Evolutionary conservation across 2,888 invertebrate genomes (phyloP).

Genomic region (Craniophora ligustri): DNA sequence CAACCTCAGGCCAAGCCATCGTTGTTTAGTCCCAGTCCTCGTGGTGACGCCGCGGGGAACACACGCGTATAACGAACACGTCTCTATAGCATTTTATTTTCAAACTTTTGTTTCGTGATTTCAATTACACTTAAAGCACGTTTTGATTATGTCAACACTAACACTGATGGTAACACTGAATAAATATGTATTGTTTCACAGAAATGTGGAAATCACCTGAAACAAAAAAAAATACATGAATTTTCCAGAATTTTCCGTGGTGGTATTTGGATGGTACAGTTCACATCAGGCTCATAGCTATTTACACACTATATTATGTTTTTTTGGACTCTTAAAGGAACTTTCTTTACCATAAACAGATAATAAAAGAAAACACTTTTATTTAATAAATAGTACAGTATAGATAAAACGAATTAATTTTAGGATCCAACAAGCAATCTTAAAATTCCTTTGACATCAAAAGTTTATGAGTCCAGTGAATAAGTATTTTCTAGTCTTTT

Average conservation of each 20-base stretch:
- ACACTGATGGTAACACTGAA: constrained; percentile 2
- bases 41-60: constrained; percentile 63
- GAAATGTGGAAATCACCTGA: constrained; percentile 26
- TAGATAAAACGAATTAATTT: too few relatives aligned
- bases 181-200: constrained; percentile 10
- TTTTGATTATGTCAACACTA: constrained; percentile 11
- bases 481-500: background rate
- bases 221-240: constrained; percentile 49
- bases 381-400: too few relatives aligned
- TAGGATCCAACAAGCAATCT: background rate
- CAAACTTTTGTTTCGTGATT: background rate
- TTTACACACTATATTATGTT: too few relatives aligned
- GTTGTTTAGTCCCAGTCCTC: constrained; percentile 80
- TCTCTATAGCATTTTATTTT: constrained; percentile 37
- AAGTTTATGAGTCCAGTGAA: background rate
- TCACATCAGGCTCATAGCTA: too few relatives aligned
- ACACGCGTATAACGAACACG: constrained; percentile 52
- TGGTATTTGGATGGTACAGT: too few relatives aligned
- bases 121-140: constrained; percentile 31
- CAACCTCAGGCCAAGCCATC: constrained; percentile 88
- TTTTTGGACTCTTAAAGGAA: too few relatives aligned
- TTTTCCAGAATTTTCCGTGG: too few relatives aligned
- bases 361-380: too few relatives aligned
- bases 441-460: background rate
- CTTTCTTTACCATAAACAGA: too few relatives aligned